Evolutionary conservation across 1,140 invertebrate species (phyloP).

Genomic region (Lordiphosa collinella): DNA sequence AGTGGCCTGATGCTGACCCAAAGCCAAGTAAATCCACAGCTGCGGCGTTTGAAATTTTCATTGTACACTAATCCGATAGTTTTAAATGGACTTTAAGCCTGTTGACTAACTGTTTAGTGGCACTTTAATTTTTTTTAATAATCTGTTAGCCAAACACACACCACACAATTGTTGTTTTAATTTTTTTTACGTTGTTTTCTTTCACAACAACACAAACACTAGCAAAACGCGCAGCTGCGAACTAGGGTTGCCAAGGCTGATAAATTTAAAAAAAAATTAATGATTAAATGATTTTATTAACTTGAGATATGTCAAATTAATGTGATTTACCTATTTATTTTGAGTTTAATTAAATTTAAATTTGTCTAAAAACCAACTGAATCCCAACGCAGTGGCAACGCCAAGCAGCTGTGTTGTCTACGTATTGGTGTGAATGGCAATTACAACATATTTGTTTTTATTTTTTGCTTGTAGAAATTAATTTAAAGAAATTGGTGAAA

Average conservation of each 20-base stretch:
- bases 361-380: neutral
- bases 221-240: constrained; percentile 42
- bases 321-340: no score
- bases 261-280: neutral
- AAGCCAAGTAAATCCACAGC: constrained; percentile 7
- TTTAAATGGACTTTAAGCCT: neutral
- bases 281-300: no score
- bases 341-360: constrained; percentile 6
- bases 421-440: constrained; percentile 6
- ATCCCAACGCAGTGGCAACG: constrained; percentile 22
- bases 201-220: constrained; percentile 45
- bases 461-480: constrained; percentile 54
- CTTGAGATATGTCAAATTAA: neutral
- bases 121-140: constrained; percentile 34
- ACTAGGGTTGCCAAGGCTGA: constrained; percentile 28
- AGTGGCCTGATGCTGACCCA: constrained; percentile 32
- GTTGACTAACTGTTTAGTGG: constrained; percentile 18
- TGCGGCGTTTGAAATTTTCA: neutral
- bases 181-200: constrained; percentile 50
- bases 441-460: constrained; percentile 6
- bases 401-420: constrained; percentile 6
- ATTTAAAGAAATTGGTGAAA: constrained; percentile 71
- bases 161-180: constrained; percentile 49
- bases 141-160: constrained; percentile 43
- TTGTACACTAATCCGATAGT: no score